These are phyloP conservation scores for Barnardius zonarius DNA, from an alignment of 2,113 vertebrate species.

Conservation along the genomic window DNA sequence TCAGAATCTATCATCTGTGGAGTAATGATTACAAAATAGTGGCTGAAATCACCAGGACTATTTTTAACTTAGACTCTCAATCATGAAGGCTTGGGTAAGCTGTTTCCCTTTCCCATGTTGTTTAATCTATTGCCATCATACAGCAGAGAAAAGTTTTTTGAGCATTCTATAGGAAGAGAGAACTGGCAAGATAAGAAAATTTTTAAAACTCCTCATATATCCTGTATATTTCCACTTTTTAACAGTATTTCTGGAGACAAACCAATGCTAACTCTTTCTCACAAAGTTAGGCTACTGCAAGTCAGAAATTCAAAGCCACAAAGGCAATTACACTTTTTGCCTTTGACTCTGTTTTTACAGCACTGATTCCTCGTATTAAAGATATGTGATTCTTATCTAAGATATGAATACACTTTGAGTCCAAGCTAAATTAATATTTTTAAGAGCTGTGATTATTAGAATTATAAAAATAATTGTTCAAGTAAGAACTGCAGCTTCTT, in stretches of 20 bases:
- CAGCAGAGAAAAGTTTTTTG: constrained; percentile 34
- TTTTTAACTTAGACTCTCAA: constrained; percentile 45
- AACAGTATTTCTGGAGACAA: constrained; percentile 46
- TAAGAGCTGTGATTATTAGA: neutral
- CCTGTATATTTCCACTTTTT: constrained; percentile 25
- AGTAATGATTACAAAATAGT: constrained; percentile 35
- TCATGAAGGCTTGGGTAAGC: constrained; percentile 25
- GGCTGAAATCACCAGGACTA: constrained; percentile 45
- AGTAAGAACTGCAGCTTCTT: neutral
- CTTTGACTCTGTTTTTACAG: neutral
- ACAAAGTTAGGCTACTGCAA: constrained; percentile 12
- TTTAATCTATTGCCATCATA: constrained; percentile 11
- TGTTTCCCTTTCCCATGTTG: constrained; percentile 28
- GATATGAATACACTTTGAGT: neutral
- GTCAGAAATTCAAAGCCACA: constrained; percentile 45
- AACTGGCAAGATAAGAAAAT: constrained; percentile 32
- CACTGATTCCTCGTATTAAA: neutral
- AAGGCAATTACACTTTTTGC: neutral
- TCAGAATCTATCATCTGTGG: neutral
- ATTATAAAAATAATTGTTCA: neutral
- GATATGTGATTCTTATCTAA: neutral
- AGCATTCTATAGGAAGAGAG: constrained; percentile 37
- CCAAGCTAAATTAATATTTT: neutral
- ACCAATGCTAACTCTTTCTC: constrained; percentile 25
- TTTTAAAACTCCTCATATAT: constrained; percentile 41